These are phyloP conservation scores for Guaruba guarouba DNA, from an alignment of 2,113 vertebrate species.

Conservation along the genomic window DNA sequence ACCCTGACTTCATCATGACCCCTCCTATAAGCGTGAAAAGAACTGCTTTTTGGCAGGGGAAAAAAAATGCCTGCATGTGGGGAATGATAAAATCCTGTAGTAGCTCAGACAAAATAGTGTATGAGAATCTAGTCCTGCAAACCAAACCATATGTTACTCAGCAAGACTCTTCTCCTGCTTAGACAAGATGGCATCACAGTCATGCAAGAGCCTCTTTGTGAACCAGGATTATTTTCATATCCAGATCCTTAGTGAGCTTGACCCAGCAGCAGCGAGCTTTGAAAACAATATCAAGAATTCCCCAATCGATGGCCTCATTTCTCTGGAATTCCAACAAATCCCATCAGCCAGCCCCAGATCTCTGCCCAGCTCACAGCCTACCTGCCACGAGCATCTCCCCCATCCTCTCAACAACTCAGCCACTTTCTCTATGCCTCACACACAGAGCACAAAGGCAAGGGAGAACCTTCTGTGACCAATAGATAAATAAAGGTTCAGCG, in stretches of 20 bases:
- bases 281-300: neutral
- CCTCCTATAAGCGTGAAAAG: neutral
- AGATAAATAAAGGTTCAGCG: neutral
- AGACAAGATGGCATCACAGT: conserved; percentile 44
- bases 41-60: neutral
- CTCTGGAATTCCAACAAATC: neutral
- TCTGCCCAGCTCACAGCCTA: neutral
- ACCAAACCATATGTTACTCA: conserved; percentile 37
- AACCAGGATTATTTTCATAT: neutral
- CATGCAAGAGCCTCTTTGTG: neutral
- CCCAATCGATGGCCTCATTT: neutral
- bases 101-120: neutral
- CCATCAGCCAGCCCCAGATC: neutral
- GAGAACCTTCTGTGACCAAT: neutral
- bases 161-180: neutral
- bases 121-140: neutral
- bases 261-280: conserved; percentile 4
- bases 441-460: neutral
- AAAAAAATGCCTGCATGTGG: neutral
- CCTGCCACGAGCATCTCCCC: neutral
- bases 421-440: neutral
- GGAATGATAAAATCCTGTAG: conserved; percentile 33
- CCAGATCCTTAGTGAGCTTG: neutral
- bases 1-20: neutral
- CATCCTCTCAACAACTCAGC: neutral